These are phyloP conservation scores for Aix galericulata DNA, from an alignment of 2,113 vertebrate species.

Conservation along the genomic window DNA sequence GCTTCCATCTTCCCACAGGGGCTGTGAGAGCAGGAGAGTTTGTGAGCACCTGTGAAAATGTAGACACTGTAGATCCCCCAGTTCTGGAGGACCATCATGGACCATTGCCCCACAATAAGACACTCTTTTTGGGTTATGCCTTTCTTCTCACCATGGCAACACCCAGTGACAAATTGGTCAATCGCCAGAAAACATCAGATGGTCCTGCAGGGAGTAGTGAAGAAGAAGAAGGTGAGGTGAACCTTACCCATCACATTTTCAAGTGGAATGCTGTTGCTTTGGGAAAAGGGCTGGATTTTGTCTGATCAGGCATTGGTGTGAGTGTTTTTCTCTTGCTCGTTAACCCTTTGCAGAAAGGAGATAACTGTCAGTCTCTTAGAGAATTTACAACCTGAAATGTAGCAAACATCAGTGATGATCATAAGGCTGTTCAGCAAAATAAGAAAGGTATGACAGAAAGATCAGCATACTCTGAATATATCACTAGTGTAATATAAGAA, in stretches of 20 bases:
- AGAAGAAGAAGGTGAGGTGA: constrained; percentile 87
- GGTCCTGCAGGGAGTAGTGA: constrained; percentile 76
- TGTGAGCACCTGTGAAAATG: constrained; percentile 81
- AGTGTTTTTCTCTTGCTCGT: background rate
- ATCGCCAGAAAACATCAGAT: constrained; percentile 72
- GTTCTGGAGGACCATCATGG: constrained; percentile 80
- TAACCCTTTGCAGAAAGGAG: background rate
- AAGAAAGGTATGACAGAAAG: background rate
- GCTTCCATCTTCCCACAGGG: constrained; percentile 46
- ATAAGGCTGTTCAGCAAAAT: background rate
- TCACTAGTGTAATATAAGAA: background rate
- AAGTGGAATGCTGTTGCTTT: background rate
- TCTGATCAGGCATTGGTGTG: background rate
- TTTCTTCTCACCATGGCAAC: constrained; percentile 93
- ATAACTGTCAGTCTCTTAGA: background rate
- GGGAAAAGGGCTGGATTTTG: background rate
- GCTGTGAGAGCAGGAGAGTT: constrained; percentile 66
- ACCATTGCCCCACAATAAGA: constrained; percentile 87
- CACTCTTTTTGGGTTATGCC: constrained; percentile 94
- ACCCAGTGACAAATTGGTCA: constrained; percentile 81
- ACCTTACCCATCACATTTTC: background rate
- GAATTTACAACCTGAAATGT: background rate
- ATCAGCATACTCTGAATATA: background rate
- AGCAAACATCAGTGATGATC: background rate
- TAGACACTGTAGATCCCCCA: constrained; percentile 68